Percentiles rank a stretch among this genome's conserved stretches.
These are phyloP conservation scores for Cremastinae sp. DNA, from an alignment of 2,888 invertebrate species.

Conservation along the genomic window DNA sequence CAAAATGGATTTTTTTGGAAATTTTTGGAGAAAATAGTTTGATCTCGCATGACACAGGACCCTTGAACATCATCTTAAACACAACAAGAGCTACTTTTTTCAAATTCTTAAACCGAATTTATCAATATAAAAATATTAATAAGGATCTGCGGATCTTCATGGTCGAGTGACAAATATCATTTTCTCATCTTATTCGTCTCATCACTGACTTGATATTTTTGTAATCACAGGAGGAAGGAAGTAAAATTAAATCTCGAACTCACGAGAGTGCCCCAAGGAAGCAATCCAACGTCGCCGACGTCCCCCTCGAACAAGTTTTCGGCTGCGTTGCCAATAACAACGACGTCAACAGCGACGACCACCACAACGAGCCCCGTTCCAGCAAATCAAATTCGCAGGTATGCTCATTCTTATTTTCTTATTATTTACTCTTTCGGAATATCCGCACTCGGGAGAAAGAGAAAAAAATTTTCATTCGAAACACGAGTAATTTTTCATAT, in stretches of 20 bases:
- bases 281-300: slow-evolving; percentile 75
- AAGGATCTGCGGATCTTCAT: no score
- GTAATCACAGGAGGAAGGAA: slow-evolving; percentile 75
- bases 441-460: no score
- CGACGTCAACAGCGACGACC: slow-evolving; percentile 82
- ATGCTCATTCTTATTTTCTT: slow-evolving; percentile 56
- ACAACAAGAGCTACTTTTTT: no score
- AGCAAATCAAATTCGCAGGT: slow-evolving; percentile 79
- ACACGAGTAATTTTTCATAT: no score
- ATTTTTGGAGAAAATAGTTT: no score
- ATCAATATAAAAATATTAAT: no score
- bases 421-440: no score
- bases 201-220: slow-evolving; percentile 23
- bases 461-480: no score
- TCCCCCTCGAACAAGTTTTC: slow-evolving; percentile 73
- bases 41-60: no score
- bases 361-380: slow-evolving; percentile 81
- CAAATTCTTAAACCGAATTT: no score
- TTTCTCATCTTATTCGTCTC: neutral
- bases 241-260: slow-evolving; percentile 78
- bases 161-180: neutral
- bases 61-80: no score
- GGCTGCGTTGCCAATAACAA: slow-evolving; percentile 71
- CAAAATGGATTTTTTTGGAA: no score
- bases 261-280: slow-evolving; percentile 77